Conservation (phyloP, 2,888 invertebrate species). For the Zhuqinia jingwanae region DNA sequence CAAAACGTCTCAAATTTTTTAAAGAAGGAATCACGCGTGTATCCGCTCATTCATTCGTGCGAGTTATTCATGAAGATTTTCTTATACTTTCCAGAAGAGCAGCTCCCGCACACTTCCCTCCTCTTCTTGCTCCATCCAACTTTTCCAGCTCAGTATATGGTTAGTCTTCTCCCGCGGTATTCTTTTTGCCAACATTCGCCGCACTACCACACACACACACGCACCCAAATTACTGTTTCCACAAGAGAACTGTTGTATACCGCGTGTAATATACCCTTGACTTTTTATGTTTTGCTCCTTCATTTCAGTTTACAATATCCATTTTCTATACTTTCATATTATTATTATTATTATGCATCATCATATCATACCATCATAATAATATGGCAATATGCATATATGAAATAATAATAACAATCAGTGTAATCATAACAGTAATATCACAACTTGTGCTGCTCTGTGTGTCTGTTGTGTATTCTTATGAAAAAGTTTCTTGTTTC, state of each 20-base stretch:
- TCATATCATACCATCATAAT: conserved; percentile 3
- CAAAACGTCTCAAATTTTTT: conserved; percentile 41
- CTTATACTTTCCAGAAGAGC: not conserved
- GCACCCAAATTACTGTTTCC: too few relatives aligned
- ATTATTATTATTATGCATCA: conserved; percentile 26
- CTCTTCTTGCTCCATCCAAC: not conserved
- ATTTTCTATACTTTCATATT: too few relatives aligned
- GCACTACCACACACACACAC: not conserved
- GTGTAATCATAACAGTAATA: conserved; percentile 60
- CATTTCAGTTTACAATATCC: not conserved
- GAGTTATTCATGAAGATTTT: conserved; percentile 59
- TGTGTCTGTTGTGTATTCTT: too few relatives aligned
- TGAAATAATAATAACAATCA: conserved; percentile 63
- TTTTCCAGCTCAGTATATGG: not conserved
- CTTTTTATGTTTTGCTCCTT: conserved; percentile 17
- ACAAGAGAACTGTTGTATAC: not conserved
- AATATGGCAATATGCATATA: conserved; percentile 6
- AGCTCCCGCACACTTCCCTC: not conserved
- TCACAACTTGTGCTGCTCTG: conserved; percentile 44
- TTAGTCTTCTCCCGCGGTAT: conserved; percentile 14
- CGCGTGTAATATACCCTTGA: conserved; percentile 14
- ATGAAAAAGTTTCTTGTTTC: conserved; percentile 38
- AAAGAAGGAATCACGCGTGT: conserved; percentile 64
- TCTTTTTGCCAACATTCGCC: not conserved
- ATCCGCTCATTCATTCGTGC: conserved; percentile 49